These are phyloP conservation scores for Parus major DNA, from an alignment of 2,113 vertebrate genomes.

Conservation along the genomic window DNA sequence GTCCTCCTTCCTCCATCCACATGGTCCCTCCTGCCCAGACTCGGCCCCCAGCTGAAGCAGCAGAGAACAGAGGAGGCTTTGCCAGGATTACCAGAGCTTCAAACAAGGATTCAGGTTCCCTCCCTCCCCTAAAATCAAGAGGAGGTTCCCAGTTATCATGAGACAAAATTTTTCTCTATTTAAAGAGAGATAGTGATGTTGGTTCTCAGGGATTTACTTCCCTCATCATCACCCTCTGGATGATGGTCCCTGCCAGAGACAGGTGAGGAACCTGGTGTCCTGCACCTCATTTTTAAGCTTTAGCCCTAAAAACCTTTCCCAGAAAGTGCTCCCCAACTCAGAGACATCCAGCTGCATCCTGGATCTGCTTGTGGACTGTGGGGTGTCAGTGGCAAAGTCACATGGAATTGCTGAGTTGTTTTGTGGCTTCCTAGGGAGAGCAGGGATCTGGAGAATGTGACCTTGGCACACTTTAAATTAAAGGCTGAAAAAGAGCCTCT, in stretches of 20 bases:
- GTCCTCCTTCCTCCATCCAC: slow-evolving; percentile 6
- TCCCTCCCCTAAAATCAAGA: background rate
- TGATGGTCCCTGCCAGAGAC: background rate
- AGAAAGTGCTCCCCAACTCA: background rate
- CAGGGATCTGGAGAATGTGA: background rate
- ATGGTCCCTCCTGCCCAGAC: background rate
- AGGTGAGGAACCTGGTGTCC: background rate
- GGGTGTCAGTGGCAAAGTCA: background rate
- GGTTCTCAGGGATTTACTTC: fast-evolving
- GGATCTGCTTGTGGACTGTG: fast-evolving
- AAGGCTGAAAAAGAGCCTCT: background rate
- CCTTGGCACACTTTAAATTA: background rate
- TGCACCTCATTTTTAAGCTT: background rate
- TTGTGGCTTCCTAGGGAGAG: background rate
- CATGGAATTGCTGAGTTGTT: background rate
- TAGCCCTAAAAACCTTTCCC: background rate
- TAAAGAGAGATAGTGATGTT: background rate
- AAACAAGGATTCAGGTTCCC: background rate
- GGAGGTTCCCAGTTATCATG: background rate
- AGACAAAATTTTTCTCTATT: background rate
- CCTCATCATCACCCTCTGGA: background rate
- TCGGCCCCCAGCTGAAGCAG: background rate
- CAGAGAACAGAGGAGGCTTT: background rate
- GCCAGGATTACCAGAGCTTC: background rate
- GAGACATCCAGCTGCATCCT: fast-evolving